Conservation (phyloP, 2,888 invertebrate species). For the Deilephila porcellus region DNA sequence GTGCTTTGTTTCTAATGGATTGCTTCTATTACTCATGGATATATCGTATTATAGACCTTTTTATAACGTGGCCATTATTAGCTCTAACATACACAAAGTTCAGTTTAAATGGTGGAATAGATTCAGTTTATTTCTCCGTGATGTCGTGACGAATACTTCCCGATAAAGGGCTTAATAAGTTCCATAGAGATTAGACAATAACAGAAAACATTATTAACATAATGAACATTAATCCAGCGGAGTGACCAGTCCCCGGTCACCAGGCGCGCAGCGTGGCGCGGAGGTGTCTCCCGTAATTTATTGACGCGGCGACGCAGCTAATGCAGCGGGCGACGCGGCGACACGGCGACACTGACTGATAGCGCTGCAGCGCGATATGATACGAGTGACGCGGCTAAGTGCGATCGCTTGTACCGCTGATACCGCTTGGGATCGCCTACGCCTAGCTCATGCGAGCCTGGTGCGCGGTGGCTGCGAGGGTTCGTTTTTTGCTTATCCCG, state of each 20-base stretch:
- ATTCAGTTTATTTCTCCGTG: slow-evolving; percentile 2
- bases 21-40: too few species aligned
- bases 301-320: slow-evolving; percentile 76
- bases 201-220: slow-evolving; percentile 33
- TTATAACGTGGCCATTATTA: too few species aligned
- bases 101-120: background rate
- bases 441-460: slow-evolving; percentile 30
- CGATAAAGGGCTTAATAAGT: slow-evolving; percentile 24
- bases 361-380: slow-evolving; percentile 78
- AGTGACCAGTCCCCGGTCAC: slow-evolving; percentile 55
- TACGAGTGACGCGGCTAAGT: slow-evolving; percentile 78
- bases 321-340: slow-evolving; percentile 74
- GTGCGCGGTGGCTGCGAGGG: slow-evolving; percentile 31
- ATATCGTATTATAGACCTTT: background rate
- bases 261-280: slow-evolving; percentile 64
- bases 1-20: too few species aligned
- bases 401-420: slow-evolving; percentile 82
- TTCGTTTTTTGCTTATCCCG: slow-evolving; percentile 44
- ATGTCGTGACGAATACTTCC: slow-evolving; percentile 6
- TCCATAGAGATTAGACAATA: slow-evolving; percentile 29
- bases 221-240: slow-evolving; percentile 55
- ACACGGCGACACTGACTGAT: slow-evolving; percentile 77
- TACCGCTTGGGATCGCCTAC: slow-evolving; percentile 46
- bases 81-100: background rate
- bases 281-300: slow-evolving; percentile 76